These are phyloP conservation scores for Xenopus petersii DNA, from an alignment of 2,797 vertebrate genomes.

Conservation along the genomic window DNA sequence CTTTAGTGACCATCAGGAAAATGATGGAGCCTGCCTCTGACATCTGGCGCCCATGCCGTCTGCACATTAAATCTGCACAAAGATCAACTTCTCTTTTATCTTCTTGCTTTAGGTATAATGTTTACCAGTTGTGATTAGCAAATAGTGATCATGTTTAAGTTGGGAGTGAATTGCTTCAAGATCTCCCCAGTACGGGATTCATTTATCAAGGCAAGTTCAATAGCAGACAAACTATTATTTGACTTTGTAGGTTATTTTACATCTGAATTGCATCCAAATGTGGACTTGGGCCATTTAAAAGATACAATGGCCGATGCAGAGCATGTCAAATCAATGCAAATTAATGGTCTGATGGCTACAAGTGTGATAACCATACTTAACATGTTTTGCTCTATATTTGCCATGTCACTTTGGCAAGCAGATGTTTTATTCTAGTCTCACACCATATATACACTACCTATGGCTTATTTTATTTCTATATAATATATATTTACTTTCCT, in stretches of 20 bases:
- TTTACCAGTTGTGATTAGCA: constrained; percentile 45
- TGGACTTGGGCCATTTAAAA: constrained; percentile 3
- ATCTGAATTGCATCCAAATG: constrained; percentile 47
- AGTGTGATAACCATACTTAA: constrained; percentile 5
- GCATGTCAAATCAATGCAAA: background rate
- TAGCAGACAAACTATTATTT: constrained; percentile 25
- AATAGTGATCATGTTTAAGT: constrained; percentile 45
- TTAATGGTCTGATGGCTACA: background rate
- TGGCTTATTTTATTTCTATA: too few species aligned
- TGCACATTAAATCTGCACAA: constrained; percentile 17
- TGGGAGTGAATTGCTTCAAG: constrained; percentile 42
- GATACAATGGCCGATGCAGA: background rate
- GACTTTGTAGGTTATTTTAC: constrained; percentile 26
- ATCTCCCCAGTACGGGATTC: constrained; percentile 16
- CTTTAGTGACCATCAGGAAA: background rate
- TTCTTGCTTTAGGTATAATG: constrained; percentile 28
- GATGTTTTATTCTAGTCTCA: too few species aligned
- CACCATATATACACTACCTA: too few species aligned
- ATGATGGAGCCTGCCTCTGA: background rate
- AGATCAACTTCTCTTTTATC: constrained; percentile 31
- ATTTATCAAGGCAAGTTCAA: constrained; percentile 43
- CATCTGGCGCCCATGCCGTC: constrained; percentile 33
- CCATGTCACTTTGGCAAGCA: too few species aligned
- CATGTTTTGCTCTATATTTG: background rate
- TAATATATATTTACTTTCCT: too few species aligned